Evolutionary conservation across 1,140 invertebrate genomes (phyloP).

Genomic region (Drosophila ohnishii): DNA sequence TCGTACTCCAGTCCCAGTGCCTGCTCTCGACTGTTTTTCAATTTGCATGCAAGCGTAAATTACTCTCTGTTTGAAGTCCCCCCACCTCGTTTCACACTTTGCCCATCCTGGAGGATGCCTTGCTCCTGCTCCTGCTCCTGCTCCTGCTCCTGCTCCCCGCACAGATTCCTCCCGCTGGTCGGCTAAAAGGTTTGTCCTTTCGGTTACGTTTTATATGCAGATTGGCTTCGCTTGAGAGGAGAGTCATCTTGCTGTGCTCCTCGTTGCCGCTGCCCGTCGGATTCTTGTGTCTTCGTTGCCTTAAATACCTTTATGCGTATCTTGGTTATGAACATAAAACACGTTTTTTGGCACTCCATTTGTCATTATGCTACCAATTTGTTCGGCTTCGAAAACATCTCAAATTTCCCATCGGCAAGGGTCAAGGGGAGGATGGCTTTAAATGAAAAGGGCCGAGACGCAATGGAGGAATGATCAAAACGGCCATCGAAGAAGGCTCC

Average conservation of each 20-base stretch:
- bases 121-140: too few relatives aligned
- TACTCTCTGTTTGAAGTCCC: slow-evolving; percentile 43
- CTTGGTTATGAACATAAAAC: slow-evolving; percentile 38
- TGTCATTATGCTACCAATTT: slow-evolving; percentile 73
- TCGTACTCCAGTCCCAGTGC: slow-evolving; percentile 29
- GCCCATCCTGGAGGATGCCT: neutral
- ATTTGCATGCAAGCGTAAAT: slow-evolving; percentile 79
- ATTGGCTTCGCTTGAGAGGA: slow-evolving; percentile 41
- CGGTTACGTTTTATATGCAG: slow-evolving; percentile 63
- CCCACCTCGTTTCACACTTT: slow-evolving; percentile 5
- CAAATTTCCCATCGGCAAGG: slow-evolving; percentile 39
- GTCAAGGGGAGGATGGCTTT: slow-evolving; percentile 1
- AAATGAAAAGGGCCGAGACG: slow-evolving; percentile 18
- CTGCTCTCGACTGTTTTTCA: slow-evolving; percentile 75
- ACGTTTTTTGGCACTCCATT: slow-evolving; percentile 73
- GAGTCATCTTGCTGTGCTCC: slow-evolving; percentile 1
- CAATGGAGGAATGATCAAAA: slow-evolving; percentile 19
- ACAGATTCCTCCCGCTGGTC: slow-evolving; percentile 28
- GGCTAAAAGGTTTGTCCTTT: slow-evolving; percentile 73
- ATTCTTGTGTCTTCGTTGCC: slow-evolving; percentile 29
- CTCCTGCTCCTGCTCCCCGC: slow-evolving; percentile 2
- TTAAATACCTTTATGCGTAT: slow-evolving; percentile 55
- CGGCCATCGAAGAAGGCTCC: slow-evolving; percentile 11
- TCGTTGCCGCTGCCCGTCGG: slow-evolving; percentile 1
- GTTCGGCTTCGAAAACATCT: slow-evolving; percentile 52